Base-by-base conservation (phyloP, 2,113 vertebrate species). In the Leiothrix lutea region DNA sequence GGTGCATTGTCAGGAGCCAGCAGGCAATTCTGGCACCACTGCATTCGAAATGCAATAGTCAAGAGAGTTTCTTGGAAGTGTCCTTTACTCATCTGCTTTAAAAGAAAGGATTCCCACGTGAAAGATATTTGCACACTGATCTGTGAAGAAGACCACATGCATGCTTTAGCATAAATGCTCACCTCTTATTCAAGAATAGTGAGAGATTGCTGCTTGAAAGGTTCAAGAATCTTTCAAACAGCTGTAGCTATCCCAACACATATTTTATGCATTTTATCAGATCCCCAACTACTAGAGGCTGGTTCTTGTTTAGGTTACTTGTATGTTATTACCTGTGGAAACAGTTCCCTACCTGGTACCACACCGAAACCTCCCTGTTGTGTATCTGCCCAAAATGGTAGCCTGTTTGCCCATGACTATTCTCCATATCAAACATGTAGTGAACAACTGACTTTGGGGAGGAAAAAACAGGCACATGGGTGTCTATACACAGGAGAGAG, bases 391-490 rank as follows among this genome's bases (percentile, higher is more conserved):
- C 16, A 7, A 6, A 13, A 38, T n/a, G 58, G 9, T 15, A 36
- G 11, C 35, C 11, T 12, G 21, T 35, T 64, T 64, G 5, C 4
- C 40, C 26, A 33, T 25, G 8, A 36, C 19, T 28, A 4, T 29
- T 38, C 5, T 7, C 11, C 28, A 12, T 21, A 64, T 21, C 25
- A 56, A 80, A 74, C 16, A 31, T 11, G 7, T 1, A 29, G 22
- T 10, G 58, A 93, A n/a, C 11, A n/a, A 45, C 8, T 35, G 25
- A 20, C 26, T 64, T 38, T 1, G 12, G 25, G 23, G 26, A 48
- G 14, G 10, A 17, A 25, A 25, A 51, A 57, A 57, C n/a, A 9
- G 22, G 14, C 2, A 9, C 0, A 0, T 18, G 20, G 6, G 4
- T 40, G 20, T 38, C 45, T 77, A 7, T 20, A 18, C 6, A 11